Conservation (phyloP, 2,888 invertebrate species). For the Rhingia campestris region DNA sequence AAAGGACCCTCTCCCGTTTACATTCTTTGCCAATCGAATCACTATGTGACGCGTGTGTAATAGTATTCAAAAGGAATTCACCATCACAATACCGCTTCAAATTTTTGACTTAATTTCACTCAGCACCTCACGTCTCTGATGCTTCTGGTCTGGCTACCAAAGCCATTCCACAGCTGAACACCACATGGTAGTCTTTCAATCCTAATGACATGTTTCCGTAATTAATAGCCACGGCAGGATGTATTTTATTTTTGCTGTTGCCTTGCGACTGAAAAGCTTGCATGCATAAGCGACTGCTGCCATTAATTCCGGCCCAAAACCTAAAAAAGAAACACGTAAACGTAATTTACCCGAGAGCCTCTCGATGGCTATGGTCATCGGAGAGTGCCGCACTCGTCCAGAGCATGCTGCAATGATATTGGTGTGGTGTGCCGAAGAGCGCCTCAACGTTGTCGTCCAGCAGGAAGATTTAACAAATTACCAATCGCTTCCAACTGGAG, state of each 20-base stretch:
- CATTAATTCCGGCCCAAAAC: conserved; percentile 56
- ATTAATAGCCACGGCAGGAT: conserved; percentile 73
- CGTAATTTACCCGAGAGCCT: conserved; percentile 1
- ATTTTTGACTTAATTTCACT: conserved; percentile 47
- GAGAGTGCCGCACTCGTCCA: conserved; percentile 54
- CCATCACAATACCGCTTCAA: background rate
- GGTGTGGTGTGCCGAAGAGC: conserved; percentile 18
- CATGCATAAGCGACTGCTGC: conserved; percentile 61
- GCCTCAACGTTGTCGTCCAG: conserved; percentile 52
- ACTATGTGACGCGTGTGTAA: no score
- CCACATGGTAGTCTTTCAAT: conserved; percentile 56
- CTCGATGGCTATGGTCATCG: conserved; percentile 3
- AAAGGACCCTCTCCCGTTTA: no score
- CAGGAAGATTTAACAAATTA: conserved; percentile 71
- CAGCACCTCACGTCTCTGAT: conserved; percentile 15
- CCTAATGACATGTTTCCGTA: conserved; percentile 72
- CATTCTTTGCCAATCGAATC: no score
- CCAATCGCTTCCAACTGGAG: conserved; percentile 74
- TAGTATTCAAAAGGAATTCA: background rate
- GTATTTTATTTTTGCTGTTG: conserved; percentile 65
- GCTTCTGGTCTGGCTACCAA: conserved; percentile 30
- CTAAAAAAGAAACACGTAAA: conserved; percentile 31
- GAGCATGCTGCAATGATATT: background rate
- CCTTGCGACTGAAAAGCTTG: conserved; percentile 57
- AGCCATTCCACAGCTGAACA: conserved; percentile 21